These are phyloP conservation scores for Dasyornis broadbenti DNA, from an alignment of 2,113 vertebrate species.

Conservation along the genomic window DNA sequence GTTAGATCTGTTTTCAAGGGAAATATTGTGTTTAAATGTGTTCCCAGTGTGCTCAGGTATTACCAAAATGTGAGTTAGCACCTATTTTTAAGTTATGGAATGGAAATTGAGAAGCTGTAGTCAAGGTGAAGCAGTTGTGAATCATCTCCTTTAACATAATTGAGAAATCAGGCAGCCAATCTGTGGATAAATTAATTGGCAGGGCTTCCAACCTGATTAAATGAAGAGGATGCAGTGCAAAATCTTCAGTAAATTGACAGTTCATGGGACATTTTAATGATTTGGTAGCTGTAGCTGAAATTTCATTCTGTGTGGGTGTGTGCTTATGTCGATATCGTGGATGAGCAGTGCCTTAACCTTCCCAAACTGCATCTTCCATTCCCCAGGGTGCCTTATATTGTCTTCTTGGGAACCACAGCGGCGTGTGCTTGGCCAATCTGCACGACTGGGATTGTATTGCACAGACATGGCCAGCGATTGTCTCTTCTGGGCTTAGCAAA, in stretches of 20 bases:
- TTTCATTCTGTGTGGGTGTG: not conserved
- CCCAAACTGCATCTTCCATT: not conserved
- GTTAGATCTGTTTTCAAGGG: not conserved
- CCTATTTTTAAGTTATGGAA: not conserved
- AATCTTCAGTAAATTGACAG: not conserved
- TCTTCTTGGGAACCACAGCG: slow-evolving; percentile 90
- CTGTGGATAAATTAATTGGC: not conserved
- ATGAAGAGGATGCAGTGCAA: not conserved
- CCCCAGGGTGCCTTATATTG: slow-evolving; percentile 94
- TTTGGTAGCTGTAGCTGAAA: not conserved
- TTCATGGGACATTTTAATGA: not conserved
- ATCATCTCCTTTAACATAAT: not conserved
- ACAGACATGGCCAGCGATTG: slow-evolving; percentile 91
- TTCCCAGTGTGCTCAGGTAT: not conserved
- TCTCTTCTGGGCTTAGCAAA: slow-evolving; percentile 91
- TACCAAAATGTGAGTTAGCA: not conserved
- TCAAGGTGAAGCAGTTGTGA: not conserved
- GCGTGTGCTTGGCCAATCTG: slow-evolving; percentile 90
- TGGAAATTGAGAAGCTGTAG: not conserved
- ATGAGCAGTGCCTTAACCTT: not conserved
- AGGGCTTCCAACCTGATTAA: not conserved
- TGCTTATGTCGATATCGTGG: not conserved
- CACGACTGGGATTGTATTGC: slow-evolving; percentile 96
- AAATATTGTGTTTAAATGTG: not conserved
- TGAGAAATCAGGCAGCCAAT: not conserved